Conservation (phyloP, 2,113 vertebrate genomes). For the Pholis gunnellus region DNA sequence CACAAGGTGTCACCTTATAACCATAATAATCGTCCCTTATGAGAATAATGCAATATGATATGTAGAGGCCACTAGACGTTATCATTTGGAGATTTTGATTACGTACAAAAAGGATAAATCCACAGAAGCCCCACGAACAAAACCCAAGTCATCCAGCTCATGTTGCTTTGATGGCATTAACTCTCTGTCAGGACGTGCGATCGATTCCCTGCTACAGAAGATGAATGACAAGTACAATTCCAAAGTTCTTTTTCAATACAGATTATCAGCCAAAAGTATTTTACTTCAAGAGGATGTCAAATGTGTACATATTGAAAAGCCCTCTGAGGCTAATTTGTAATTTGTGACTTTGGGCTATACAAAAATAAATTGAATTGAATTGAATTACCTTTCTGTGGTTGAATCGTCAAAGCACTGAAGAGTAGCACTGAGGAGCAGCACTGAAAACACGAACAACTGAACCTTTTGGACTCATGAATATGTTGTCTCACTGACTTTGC, state of each 20-base stretch:
- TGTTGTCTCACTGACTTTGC: constrained; percentile 21
- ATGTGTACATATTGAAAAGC: no score
- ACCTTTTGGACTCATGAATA: neutral
- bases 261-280: neutral
- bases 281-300: no score
- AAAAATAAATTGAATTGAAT: no score
- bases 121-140: constrained; percentile 19
- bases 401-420: neutral
- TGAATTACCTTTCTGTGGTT: neutral
- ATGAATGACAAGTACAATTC: neutral
- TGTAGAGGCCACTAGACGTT: neutral
- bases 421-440: neutral
- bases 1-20: neutral
- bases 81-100: neutral
- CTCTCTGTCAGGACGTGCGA: neutral
- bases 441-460: neutral
- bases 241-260: neutral
- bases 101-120: constrained; percentile 33
- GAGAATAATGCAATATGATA: neutral
- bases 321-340: no score
- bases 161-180: constrained; percentile 19
- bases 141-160: constrained; percentile 43
- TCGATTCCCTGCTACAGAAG: neutral
- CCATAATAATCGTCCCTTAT: neutral
- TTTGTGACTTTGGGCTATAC: no score